A percentile compares a stretch with the other conserved stretches of the same genome.
Evolutionary conservation across 2,113 vertebrate genomes (phyloP).

Genomic region (Elephas maximus): DNA sequence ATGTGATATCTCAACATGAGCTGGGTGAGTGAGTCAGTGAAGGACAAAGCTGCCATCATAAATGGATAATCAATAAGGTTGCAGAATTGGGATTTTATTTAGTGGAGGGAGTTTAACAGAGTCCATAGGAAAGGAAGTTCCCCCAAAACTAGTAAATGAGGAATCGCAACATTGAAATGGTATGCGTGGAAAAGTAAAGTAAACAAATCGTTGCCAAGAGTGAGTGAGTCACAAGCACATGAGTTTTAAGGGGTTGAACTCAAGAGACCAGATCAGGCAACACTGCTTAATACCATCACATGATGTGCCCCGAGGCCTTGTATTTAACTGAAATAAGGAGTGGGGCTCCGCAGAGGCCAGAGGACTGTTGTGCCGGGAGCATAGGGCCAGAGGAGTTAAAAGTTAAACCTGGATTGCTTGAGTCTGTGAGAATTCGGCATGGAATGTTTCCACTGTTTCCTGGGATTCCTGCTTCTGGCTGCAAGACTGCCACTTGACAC

Average conservation of each 20-base stretch:
- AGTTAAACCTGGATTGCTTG: background rate
- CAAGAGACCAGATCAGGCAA: slow-evolving; percentile 89
- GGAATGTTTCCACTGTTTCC: slow-evolving; percentile 53
- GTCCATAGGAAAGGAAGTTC: background rate
- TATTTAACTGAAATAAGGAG: slow-evolving; percentile 84
- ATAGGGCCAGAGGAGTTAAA: background rate
- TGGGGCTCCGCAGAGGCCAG: background rate
- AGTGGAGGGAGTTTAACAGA: background rate
- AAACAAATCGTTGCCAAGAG: slow-evolving; percentile 51
- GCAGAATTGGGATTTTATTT: background rate
- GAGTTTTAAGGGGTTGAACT: slow-evolving; percentile 84
- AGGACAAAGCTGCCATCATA: background rate
- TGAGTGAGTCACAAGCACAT: slow-evolving; percentile 92
- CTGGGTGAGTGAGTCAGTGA: background rate
- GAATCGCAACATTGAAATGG: background rate
- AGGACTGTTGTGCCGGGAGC: slow-evolving; percentile 11
- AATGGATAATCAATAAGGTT: background rate
- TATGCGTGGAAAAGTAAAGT: slow-evolving; percentile 3
- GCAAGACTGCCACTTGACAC: slow-evolving; percentile 65
- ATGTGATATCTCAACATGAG: background rate
- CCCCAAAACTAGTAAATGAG: background rate
- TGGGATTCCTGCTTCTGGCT: slow-evolving; percentile 83
- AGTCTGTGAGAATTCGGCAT: slow-evolving; percentile 77
- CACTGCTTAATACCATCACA: slow-evolving; percentile 91
- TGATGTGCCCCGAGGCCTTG: slow-evolving; percentile 88